Evolutionary conservation across 2,113 vertebrate species (phyloP), one percentile per base, ranked within the genome.

Genomic region (Geococcyx californianus): DNA sequence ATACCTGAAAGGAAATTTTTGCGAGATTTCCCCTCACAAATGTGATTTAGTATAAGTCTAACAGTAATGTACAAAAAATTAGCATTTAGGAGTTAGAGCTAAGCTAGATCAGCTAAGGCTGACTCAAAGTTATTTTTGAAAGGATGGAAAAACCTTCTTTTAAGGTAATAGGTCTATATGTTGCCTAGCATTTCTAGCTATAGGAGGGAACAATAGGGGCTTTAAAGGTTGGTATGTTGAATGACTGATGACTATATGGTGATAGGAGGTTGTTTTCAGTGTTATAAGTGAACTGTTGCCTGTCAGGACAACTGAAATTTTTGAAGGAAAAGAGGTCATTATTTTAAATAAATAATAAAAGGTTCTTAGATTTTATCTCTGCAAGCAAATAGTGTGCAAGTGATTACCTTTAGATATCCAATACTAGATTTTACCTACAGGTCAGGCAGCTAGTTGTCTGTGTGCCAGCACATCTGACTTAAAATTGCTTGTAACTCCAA

Each of bases 401-500:
- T 75, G 55, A 86, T 96, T 93, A 78, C 21, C 25, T 88, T 44
- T 92, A 47, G 56, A 78, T 90, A 90, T 58, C 56, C 52, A 74
- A 44, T 84, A 67, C 75, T 55, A 84, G 72, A 84, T 93, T 93
- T 93, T 63, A 94, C 72, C 64, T 94, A 42, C 34, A 69, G 82
- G 63, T 95, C 74, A 62, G 66, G 69, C 80, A 91, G 62, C 36
- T 85, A 31, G 82, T 75, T 95, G 78, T 93, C 63, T 94, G 47
- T 42, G 44, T 81, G 75, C 85, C 83, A 93, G 67, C 56, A 95
- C 79, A 88, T 96, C 87, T 96, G 76, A 75, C 85, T 96, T 77
- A 44, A 78, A 19, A 86, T 72, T 67, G 64, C 47, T 68, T 84
- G 18, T 59, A 67, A 70, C 34, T 80, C 75, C 10, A 10, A 67